Evolutionary conservation across 2,797 vertebrate genomes (phyloP).

Genomic region (Tarsius wallacei): DNA sequence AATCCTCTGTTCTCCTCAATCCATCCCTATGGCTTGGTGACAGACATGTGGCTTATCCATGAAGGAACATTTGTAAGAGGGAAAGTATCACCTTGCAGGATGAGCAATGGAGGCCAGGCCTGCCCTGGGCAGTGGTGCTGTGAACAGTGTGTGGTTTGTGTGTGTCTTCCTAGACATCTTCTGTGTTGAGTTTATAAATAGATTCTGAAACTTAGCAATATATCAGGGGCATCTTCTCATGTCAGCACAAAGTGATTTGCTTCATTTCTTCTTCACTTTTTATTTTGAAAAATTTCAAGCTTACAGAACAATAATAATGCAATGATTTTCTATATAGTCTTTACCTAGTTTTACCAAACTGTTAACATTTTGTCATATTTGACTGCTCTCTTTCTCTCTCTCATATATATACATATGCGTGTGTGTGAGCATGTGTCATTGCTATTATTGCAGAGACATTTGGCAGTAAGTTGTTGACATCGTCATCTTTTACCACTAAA

Average conservation of each 20-base stretch:
- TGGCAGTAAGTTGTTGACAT: background rate
- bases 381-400: background rate
- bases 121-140: rapidly evolving
- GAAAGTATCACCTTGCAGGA: rapidly evolving
- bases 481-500: background rate
- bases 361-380: background rate
- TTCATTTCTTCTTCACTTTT: too few relatives aligned
- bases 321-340: background rate
- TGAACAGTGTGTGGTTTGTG: rapidly evolving
- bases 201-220: too few relatives aligned
- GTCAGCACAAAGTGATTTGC: too few relatives aligned
- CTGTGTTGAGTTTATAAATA: too few relatives aligned
- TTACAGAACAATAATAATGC: background rate
- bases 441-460: background rate
- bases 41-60: background rate
- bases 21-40: background rate
- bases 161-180: background rate
- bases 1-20: background rate
- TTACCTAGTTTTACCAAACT: background rate
- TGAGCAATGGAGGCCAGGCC: background rate
- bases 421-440: background rate
- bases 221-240: too few relatives aligned
- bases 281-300: background rate
- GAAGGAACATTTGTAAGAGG: background rate
- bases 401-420: background rate